A percentile compares a stretch with the other conserved stretches of the same genome.
Evolutionary conservation across 2,113 vertebrate species (phyloP).

Genomic region (Trochalopteron elliotii): DNA sequence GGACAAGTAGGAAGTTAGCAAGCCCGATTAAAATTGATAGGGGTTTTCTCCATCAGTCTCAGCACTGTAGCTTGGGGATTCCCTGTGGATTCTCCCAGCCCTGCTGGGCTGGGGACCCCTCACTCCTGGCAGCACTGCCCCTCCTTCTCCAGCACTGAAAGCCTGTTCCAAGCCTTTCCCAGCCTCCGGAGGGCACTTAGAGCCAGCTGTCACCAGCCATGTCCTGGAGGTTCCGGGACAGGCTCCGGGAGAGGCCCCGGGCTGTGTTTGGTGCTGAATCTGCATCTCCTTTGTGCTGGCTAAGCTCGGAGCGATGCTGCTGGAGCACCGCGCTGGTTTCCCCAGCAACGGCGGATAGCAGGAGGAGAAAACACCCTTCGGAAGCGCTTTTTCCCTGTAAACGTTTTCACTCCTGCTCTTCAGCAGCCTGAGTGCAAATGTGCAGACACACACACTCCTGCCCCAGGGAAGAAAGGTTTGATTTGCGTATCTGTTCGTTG

Average conservation of each 20-base stretch:
- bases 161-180: background rate
- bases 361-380: background rate
- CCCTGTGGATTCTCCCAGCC: background rate
- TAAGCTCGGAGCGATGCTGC: background rate
- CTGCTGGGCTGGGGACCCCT: background rate
- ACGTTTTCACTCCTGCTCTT: background rate
- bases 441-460: background rate
- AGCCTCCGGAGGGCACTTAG: background rate
- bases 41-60: background rate
- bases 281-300: background rate
- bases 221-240: background rate
- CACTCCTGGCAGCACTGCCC: rapidly evolving
- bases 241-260: background rate
- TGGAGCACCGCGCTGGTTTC: constrained; percentile 22
- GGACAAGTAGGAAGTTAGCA: background rate
- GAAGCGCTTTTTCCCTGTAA: background rate
- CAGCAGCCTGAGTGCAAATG: background rate
- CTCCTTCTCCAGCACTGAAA: background rate
- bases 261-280: background rate
- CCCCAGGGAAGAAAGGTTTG: background rate
- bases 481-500: background rate
- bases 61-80: background rate
- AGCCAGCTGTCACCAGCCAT: background rate
- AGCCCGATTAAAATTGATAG: background rate
- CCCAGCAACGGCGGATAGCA: constrained; percentile 51